Percentiles rank a stretch among this genome's conserved stretches.
Evolutionary conservation across 2,888 invertebrate genomes (phyloP).

Genomic region (Tenthredo mesomela): DNA sequence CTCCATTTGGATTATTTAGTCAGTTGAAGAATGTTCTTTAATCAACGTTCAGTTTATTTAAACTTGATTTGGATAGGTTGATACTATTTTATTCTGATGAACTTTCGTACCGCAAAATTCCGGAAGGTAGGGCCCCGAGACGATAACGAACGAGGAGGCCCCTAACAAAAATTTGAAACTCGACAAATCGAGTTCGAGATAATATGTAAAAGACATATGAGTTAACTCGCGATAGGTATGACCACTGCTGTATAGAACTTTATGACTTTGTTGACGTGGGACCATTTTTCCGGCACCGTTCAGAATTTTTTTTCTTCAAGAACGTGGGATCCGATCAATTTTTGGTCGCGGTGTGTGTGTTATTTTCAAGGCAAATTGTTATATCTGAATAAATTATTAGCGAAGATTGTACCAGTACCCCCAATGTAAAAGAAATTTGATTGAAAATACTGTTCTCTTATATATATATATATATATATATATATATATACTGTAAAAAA

Average conservation of each 20-base stretch:
- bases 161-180: background rate
- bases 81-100: background rate
- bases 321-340: too few relatives aligned
- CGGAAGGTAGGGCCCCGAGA: too few relatives aligned
- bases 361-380: background rate
- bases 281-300: background rate
- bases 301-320: background rate
- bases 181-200: background rate
- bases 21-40: background rate
- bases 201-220: too few relatives aligned
- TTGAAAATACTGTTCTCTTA: background rate
- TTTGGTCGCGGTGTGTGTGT: too few relatives aligned
- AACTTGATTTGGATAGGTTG: background rate
- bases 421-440: background rate
- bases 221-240: too few relatives aligned
- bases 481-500: too few relatives aligned
- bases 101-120: background rate
- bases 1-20: background rate
- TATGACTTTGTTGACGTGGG: background rate
- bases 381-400: background rate
- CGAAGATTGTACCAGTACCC: background rate
- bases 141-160: background rate
- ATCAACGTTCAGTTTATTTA: background rate
- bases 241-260: too few relatives aligned
- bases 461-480: too few relatives aligned